phyloP scores from a whole-genome alignment of 2,797 vertebrate genomes.

The Hoplostethus atlanticus region DNA sequence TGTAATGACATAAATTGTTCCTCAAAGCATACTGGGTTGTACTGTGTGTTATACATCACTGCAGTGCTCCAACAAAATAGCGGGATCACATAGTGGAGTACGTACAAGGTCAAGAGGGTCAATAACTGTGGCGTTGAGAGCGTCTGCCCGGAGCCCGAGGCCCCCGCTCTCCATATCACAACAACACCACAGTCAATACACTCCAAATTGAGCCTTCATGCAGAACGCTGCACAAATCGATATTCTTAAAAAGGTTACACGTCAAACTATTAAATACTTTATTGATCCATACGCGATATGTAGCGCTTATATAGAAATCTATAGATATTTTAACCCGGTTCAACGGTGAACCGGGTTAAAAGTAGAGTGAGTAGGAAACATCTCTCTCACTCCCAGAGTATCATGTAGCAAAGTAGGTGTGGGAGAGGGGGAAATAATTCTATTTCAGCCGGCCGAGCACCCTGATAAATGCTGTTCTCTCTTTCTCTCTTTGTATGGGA shows the following conservation, averaged over 20 bases:
- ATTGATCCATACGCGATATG: conserved; percentile 81
- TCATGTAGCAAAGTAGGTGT: conserved; percentile 41
- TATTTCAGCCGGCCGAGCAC: conserved; percentile 51
- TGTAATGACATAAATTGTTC: conserved; percentile 6
- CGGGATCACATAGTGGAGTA: conserved; percentile 34
- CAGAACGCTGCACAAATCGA: conserved; percentile 82
- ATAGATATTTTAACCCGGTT: conserved; percentile 66
- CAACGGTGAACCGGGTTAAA: conserved; percentile 27
- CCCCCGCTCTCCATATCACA: conserved; percentile 82
- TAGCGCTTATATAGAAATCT: conserved; percentile 69
- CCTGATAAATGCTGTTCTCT: conserved; percentile 34
- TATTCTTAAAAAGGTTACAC: conserved; percentile 89
- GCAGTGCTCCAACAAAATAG: conserved; percentile 46
- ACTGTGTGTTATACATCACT: conserved; percentile 28
- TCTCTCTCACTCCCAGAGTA: conserved; percentile 36
- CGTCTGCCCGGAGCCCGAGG: conserved; percentile 83
- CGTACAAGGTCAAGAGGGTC: conserved; percentile 83
- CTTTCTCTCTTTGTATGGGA: conserved; percentile 25
- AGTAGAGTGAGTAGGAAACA: conserved; percentile 34
- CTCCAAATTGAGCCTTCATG: conserved; percentile 84
- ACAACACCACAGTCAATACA: conserved; percentile 85
- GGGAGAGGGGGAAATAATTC: conserved; percentile 44
- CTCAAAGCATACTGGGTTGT: conserved; percentile 28
- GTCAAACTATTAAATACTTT: conserved; percentile 88
- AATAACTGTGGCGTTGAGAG: conserved; percentile 80